These are phyloP conservation scores for Erebia epiphron DNA, from an alignment of 2,888 invertebrate species.

Conservation along the genomic window DNA sequence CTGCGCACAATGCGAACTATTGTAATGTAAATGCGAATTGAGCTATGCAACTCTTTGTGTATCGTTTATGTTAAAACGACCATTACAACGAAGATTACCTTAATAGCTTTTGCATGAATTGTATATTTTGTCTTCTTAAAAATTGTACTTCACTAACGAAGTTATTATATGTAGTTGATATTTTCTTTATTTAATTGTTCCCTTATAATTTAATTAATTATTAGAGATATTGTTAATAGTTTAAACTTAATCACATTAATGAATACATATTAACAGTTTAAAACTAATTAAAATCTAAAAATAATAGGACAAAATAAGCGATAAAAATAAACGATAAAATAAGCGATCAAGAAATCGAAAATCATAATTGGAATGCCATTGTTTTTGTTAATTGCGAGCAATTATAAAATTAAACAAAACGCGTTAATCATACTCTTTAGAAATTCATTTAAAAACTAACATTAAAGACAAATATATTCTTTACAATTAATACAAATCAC, in stretches of 20 bases:
- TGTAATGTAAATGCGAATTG: constrained; percentile 73
- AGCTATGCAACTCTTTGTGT: constrained; percentile 47
- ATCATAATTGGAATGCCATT: not conserved
- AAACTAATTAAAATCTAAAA: constrained; percentile 1
- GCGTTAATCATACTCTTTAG: not conserved
- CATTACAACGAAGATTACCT: constrained; percentile 3
- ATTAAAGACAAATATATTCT: constrained; percentile 9
- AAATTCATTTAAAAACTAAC: constrained; percentile 15
- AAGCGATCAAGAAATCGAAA: no score
- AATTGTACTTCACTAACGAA: not conserved
- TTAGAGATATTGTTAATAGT: not conserved
- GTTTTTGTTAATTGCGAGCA: not conserved
- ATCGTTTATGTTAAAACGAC: constrained; percentile 21
- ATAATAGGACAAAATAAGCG: no score
- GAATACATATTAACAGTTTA: not conserved
- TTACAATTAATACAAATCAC: constrained; percentile 29
- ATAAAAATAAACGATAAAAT: no score
- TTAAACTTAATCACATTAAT: not conserved
- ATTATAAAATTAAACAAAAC: no score
- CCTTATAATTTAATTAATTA: not conserved
- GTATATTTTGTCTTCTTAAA: not conserved
- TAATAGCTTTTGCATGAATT: not conserved
- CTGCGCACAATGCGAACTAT: constrained; percentile 71
- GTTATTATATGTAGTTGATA: no score
- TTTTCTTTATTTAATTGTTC: not conserved